Conservation (phyloP, 2,888 invertebrate genomes). For the Celastrina argiolus region DNA sequence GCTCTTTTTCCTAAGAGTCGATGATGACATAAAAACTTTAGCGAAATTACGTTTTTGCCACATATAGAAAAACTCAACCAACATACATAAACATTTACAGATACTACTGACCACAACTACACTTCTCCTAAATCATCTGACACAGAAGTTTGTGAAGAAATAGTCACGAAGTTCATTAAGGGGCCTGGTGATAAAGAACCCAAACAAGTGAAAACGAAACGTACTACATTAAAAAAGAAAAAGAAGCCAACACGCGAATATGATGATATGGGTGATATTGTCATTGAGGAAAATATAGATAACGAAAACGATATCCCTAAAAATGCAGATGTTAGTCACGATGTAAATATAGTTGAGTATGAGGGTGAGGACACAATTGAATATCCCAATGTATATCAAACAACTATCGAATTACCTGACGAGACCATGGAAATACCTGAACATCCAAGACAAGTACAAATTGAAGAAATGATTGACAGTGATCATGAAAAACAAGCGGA, state of each 20-base stretch:
- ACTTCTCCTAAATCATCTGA: conserved; percentile 17
- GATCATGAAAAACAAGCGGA: background rate
- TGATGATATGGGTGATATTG: conserved; percentile 8
- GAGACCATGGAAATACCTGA: conserved; percentile 20
- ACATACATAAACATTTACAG: conserved; percentile 11
- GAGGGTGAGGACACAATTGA: background rate
- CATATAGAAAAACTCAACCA: background rate
- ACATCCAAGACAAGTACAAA: conserved; percentile 24
- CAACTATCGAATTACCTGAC: conserved; percentile 28
- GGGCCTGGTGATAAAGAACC: background rate
- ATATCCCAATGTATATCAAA: conserved; percentile 43
- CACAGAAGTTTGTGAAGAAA: conserved; percentile 17
- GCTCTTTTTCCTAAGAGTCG: background rate
- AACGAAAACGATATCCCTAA: background rate
- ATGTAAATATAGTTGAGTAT: background rate
- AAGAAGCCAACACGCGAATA: background rate
- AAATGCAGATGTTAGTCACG: background rate
- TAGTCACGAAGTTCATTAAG: conserved; percentile 12
- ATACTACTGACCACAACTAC: background rate
- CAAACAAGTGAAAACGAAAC: conserved; percentile 1
- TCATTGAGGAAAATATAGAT: conserved; percentile 12
- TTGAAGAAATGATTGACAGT: conserved; percentile 27
- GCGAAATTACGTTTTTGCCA: background rate
- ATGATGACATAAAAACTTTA: background rate
- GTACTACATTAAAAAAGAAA: conserved; percentile 12